Evolutionary conservation across 2,888 invertebrate species (phyloP), one percentile per base, ranked within the genome.

Genomic region (Steinernema hermaphroditum): DNA sequence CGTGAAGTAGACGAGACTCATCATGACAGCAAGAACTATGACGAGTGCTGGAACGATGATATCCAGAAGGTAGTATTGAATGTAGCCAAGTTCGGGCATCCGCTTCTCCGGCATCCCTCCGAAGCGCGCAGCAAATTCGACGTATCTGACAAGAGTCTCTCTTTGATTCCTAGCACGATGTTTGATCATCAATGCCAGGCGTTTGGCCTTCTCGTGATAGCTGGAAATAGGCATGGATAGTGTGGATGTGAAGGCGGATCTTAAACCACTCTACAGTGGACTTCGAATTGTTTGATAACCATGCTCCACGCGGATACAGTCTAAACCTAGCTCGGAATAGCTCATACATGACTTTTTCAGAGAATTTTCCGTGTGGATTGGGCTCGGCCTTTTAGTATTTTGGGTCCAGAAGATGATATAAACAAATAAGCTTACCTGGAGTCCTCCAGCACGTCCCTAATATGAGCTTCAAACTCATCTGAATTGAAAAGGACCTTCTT

Each of bases 41-140:
- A 62, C 16, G 14, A 62, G 62, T 16, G 50, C 50, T 22, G 62
- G 62, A 32, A 62, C 27, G 14, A 62, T 32, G 29, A 62, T 62
- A n/a, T 62, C 62, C 8, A 62, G 16, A 2, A 62, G 29, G 19
- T 62, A 62, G 29, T 62, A 29, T 16, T 62, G 62, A 8, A 62
- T 34, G 27, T 32, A 62, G 2, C 32, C 29, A 6, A 62, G 14
- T 6, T 12, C 2, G 1, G 62, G 62, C 62, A 62, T 62, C 16
- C 62, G 27, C 14, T 62, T 32, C 34, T 62, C 62, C 32, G 62
- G 62, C 4, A 62, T 16, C 14, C 16, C 29, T 14, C 62, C 62
- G 19, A 62, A 62, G 29, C 27, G 14, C 14, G 62, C 62, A 1
- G 62, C 62, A 19, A 62, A 62, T 29, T 16, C 27, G 16, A 62